Evolutionary conservation across 2,888 invertebrate genomes (phyloP).

Genomic region (Nesidiocoris tenuis): DNA sequence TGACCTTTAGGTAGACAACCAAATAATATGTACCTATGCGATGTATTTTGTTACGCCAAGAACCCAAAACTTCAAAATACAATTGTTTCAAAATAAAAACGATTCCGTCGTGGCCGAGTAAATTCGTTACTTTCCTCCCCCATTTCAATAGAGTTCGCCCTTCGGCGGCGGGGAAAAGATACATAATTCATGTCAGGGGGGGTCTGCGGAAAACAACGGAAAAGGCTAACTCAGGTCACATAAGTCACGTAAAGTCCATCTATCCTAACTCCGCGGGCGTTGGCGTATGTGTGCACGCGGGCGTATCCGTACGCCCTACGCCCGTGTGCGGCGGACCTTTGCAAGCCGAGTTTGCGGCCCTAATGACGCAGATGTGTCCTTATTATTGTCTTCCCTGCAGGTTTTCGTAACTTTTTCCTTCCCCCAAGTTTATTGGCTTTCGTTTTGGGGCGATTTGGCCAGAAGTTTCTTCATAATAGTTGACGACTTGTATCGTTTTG

Average conservation of each 20-base stretch:
- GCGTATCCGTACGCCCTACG: neutral
- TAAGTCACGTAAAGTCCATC: conserved; percentile 34
- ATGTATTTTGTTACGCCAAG: too few species aligned
- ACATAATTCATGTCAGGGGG: conserved; percentile 25
- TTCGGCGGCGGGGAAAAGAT: neutral
- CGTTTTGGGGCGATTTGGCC: conserved; percentile 10
- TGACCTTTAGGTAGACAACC: too few species aligned
- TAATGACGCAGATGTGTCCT: conserved; percentile 31
- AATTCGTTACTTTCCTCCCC: too few species aligned
- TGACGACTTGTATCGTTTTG: neutral
- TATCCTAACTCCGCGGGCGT: conserved; percentile 15
- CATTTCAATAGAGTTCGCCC: too few species aligned
- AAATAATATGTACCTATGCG: too few species aligned
- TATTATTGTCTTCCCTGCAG: conserved; percentile 24
- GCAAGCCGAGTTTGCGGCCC: conserved; percentile 14
- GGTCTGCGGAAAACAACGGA: neutral
- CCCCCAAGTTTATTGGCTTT: conserved; percentile 22
- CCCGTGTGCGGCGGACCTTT: neutral
- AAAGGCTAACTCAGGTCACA: neutral
- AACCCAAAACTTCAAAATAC: too few species aligned
- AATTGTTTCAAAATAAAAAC: too few species aligned
- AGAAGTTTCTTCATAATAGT: neutral
- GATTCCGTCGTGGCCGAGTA: too few species aligned
- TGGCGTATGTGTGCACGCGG: neutral
- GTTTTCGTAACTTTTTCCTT: conserved; percentile 2